phyloP scores from a whole-genome alignment of 2,888 invertebrate genomes.

The Corbicula japonica region DNA sequence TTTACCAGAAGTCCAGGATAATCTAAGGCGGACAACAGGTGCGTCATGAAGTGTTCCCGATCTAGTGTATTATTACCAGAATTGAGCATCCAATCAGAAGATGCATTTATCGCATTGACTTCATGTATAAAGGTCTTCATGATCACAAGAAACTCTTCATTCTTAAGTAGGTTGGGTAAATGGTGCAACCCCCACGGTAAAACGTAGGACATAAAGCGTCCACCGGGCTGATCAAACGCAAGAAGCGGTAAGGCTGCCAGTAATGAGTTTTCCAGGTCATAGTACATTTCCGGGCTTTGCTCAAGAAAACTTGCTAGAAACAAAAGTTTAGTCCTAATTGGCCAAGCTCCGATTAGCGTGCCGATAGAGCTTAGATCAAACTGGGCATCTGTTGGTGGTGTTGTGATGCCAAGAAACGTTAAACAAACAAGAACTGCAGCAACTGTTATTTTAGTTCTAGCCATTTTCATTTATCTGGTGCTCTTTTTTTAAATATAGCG shows the following conservation, averaged over 20 bases:
- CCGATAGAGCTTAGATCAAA: no score
- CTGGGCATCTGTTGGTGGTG: no score
- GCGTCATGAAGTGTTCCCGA: not conserved
- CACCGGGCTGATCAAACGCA: slow-evolving; percentile 38
- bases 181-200: slow-evolving; percentile 45
- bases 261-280: slow-evolving; percentile 27
- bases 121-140: slow-evolving; percentile 1
- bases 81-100: not conserved
- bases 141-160: slow-evolving; percentile 25
- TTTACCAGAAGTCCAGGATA: no score
- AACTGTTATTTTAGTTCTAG: no score
- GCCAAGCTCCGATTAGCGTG: no score
- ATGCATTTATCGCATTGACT: not conserved
- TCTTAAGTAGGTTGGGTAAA: slow-evolving; percentile 31
- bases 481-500: no score
- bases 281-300: slow-evolving; percentile 11
- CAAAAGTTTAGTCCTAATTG: slow-evolving; percentile 7
- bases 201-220: slow-evolving; percentile 11
- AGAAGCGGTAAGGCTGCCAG: slow-evolving; percentile 41
- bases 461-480: no score
- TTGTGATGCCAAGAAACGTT: no score
- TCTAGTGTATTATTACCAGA: not conserved
- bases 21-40: not conserved
- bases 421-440: no score
- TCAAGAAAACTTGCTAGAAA: slow-evolving; percentile 5